phyloP scores from a whole-genome alignment of 2,113 vertebrate species.

The Hassar affinis region DNA sequence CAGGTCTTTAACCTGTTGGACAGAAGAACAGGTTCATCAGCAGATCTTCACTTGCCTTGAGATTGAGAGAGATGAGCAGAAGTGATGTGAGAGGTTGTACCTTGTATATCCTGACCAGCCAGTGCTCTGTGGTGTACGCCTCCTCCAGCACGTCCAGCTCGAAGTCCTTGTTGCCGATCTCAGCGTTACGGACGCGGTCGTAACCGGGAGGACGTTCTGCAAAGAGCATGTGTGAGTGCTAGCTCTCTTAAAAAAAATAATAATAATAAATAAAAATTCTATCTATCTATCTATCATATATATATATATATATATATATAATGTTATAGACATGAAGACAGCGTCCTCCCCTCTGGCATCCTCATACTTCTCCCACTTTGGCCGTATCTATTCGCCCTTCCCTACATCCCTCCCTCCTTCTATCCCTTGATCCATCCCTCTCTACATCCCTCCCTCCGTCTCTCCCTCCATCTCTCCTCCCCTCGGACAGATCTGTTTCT shows the following conservation, averaged over 20 bases:
- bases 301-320: too few species aligned
- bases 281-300: too few species aligned
- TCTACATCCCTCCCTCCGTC: too few species aligned
- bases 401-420: too few species aligned
- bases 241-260: background rate
- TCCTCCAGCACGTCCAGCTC: conserved; percentile 97
- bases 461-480: conserved; percentile 35
- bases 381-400: conserved; percentile 23
- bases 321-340: too few species aligned
- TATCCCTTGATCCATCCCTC: conserved; percentile 41
- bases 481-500: conserved; percentile 73
- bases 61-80: background rate
- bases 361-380: conserved; percentile 19
- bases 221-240: conserved; percentile 20
- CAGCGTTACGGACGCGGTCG: conserved; percentile 93
- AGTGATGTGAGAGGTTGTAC: conserved; percentile 59
- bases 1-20: conserved; percentile 91
- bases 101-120: conserved; percentile 99
- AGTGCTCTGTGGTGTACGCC: conserved; percentile 97
- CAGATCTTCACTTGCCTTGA: background rate
- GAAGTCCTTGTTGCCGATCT: conserved; percentile 99
- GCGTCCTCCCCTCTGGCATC: conserved; percentile 54
- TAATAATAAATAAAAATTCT: too few species aligned
- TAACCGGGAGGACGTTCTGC: conserved; percentile 96
- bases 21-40: background rate